A percentile compares a stretch with the other conserved stretches of the same genome.
phyloP scores from a whole-genome alignment of 2,113 vertebrate species.

The Pedionomus torquatus region DNA sequence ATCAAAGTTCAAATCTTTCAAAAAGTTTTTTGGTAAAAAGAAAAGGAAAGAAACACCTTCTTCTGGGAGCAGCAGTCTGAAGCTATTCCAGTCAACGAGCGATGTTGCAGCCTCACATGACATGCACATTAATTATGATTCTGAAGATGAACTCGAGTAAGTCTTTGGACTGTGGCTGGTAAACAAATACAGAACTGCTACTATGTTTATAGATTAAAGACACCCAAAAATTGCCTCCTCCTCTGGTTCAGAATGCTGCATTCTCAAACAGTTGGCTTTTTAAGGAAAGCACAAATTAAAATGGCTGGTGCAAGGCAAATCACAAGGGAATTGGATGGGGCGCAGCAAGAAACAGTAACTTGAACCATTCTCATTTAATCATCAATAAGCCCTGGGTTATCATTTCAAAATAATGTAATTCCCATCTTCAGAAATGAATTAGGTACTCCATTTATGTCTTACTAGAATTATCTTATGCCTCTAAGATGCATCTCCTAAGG shows the following conservation, averaged over 20 bases:
- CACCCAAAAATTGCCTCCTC: neutral
- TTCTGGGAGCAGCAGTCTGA: conserved; percentile 66
- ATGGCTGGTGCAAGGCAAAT: neutral
- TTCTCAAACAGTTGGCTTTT: neutral
- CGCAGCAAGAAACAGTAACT: neutral
- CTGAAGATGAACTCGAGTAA: conserved; percentile 85
- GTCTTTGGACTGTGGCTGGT: conserved; percentile 16
- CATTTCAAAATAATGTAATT: neutral
- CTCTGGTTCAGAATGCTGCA: neutral
- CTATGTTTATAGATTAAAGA: neutral
- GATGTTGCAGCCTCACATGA: conserved; percentile 75
- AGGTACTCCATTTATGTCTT: neutral
- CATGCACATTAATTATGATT: conserved; percentile 70
- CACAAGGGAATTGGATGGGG: neutral
- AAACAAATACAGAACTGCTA: neutral
- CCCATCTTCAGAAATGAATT: neutral
- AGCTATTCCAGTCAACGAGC: conserved; percentile 82
- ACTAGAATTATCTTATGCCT: neutral
- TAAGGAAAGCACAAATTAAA: neutral
- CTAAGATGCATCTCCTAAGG: neutral
- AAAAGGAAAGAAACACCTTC: conserved; percentile 76
- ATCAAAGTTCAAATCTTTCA: conserved; percentile 87
- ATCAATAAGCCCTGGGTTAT: neutral
- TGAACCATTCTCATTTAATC: neutral
- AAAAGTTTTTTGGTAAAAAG: conserved; percentile 85